phyloP scores from a whole-genome alignment of 2,113 vertebrate genomes.

The Corythaixoides concolor region DNA sequence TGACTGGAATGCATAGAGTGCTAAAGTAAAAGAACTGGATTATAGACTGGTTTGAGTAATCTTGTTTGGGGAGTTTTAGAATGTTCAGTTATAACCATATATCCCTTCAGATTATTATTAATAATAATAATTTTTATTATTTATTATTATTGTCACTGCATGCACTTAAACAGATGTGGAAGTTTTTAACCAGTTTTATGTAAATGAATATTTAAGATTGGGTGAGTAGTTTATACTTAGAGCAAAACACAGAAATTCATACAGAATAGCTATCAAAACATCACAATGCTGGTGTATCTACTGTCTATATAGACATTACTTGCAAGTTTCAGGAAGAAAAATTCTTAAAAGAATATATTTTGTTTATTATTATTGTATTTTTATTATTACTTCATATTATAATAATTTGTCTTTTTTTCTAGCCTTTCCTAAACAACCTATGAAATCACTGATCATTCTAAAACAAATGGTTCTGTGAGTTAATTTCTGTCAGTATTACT shows the following conservation, averaged over 20 bases:
- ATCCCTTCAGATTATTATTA: not conserved
- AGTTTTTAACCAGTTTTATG: not conserved
- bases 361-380: not conserved
- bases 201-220: not conserved
- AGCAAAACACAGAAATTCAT: not conserved
- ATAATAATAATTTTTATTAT: too few relatives aligned
- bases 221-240: not conserved
- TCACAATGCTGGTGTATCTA: not conserved
- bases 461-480: not conserved
- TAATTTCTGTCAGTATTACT: not conserved
- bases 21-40: not conserved
- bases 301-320: not conserved
- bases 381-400: not conserved
- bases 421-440: not conserved
- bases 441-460: not conserved
- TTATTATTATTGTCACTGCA: not conserved
- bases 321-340: not conserved
- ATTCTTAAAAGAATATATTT: not conserved
- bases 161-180: not conserved
- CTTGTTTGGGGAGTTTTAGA: not conserved
- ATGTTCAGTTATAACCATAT: not conserved
- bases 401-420: not conserved
- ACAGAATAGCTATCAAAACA: not conserved
- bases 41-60: not conserved
- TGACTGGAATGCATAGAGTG: not conserved